Base-by-base conservation (phyloP, 2,888 invertebrate genomes). In the Criorhina ranunculi region DNA sequence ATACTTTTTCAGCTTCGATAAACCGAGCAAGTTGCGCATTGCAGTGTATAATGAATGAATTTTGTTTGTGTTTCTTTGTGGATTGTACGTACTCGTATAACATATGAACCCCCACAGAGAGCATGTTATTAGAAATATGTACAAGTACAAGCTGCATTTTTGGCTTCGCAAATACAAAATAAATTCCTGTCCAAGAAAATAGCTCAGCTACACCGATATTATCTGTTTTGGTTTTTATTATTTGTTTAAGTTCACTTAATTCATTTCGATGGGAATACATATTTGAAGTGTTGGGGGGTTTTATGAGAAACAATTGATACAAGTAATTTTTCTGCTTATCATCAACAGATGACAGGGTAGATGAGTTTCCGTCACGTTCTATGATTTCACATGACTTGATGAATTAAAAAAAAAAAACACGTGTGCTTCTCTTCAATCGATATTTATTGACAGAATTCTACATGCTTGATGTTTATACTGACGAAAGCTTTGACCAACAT, bases 1-100 rank as follows among this genome's bases (percentile, higher is more conserved):
- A 95, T 76, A 70, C 66, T 76, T 80, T 80, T 85, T 76, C 80
- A 75, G 70, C 29, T 76, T 80, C 85, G 85, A 80, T 76, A 72
- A 81, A 81, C 66, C 72, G 59, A 72, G 46, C 60, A 80, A 86
- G 70, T 86, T 86, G 85, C 80, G 85, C 85, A 86, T 86, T 86
- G 85, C 85, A 76, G 85, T 76, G 85, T 12, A 79, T n/a, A 40
- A 35, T 55, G 46, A 35, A 11, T 31, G 37, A 24, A 40, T 37
- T 49, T 57, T 37, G 57, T 44, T 44, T 78, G 19, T 35, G 19
- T 40, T 42, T 11, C 35, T 55, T 46, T 24, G 1, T 57, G 40
- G 19, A 64, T 12, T n/a, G n/a, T n/a, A n/a, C n/a, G n/a, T n/a
- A n/a, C n/a, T n/a, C n/a, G 64, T 12, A 42, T 37, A 17, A 33